A percentile compares a stretch with the other conserved stretches of the same genome.
Evolutionary conservation across 1,140 invertebrate genomes (phyloP).

Genomic region (Euwallacea similis): DNA sequence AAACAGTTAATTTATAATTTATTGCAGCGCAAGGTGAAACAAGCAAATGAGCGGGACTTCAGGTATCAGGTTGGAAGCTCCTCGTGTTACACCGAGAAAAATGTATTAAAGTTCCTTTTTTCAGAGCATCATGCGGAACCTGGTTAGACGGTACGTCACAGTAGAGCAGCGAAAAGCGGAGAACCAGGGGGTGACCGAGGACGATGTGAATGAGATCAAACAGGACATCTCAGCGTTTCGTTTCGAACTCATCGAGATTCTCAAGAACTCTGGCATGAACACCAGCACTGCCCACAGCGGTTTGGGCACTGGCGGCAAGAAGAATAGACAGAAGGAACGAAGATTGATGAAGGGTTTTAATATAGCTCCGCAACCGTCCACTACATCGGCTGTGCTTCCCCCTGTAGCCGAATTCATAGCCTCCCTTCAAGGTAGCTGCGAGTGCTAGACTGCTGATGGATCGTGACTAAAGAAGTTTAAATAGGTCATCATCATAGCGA

Average conservation of each 20-base stretch:
- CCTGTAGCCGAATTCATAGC: conserved; percentile 76
- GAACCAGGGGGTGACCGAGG: conserved; percentile 95
- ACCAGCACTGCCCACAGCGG: conserved; percentile 76
- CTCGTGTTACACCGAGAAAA: neutral
- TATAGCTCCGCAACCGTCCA: conserved; percentile 70
- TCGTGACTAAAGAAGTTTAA: neutral
- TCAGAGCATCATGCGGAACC: conserved; percentile 91
- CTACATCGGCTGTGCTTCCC: conserved; percentile 61
- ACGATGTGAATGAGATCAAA: conserved; percentile 98
- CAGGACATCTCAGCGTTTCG: conserved; percentile 95
- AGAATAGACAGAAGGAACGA: conserved; percentile 89
- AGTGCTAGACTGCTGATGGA: neutral
- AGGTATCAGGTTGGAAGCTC: conserved; percentile 73
- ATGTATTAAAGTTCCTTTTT: conserved; percentile 15
- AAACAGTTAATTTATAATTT: conserved; percentile 29
- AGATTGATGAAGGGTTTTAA: conserved; percentile 94
- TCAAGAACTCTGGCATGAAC: conserved; percentile 92
- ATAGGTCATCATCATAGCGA: conserved; percentile 54
- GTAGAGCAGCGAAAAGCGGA: conserved; percentile 93
- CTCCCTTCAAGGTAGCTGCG: conserved; percentile 58
- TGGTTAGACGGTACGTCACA: conserved; percentile 94
- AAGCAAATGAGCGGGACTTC: conserved; percentile 85
- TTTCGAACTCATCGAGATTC: conserved; percentile 93
- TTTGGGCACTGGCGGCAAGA: conserved; percentile 84
- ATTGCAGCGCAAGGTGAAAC: conserved; percentile 82